Evolutionary conservation across 2,888 invertebrate genomes (phyloP), one percentile per base, ranked within the genome.

Genomic region (Parnassius orleans): DNA sequence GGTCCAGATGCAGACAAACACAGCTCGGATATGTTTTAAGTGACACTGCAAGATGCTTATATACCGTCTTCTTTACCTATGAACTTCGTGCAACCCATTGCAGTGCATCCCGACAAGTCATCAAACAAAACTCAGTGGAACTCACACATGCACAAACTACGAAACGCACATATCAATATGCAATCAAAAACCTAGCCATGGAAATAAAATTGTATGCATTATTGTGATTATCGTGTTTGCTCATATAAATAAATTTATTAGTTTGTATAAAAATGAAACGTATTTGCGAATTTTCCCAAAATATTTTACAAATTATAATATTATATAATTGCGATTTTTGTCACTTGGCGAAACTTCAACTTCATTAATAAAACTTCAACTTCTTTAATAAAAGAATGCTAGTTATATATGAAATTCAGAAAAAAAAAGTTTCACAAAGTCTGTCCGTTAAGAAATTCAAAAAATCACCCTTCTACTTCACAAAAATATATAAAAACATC

Each of bases 41-140:
- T 86, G 90, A 86, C 87, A 91, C 83, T 75, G 88, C 80, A 81
- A 78, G 79, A 78, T 76, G 84, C 84, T 91, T 91, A 90, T 91
- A 91, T 90, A 90, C 83, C 77, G 73, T 69, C 78, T 77, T 78
- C 81, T 84, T 90, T 91, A 91, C 90, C 90, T 90, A 85, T 90
- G 90, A 90, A 90, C 90, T 89, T 90, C 84, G 84, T 75, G 74
- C 84, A 86, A 86, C 87, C 86, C 74, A 75, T 19, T 69, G 80
- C 72, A 67, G 82, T 76, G 79, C 84, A 86, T 88, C 88, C 84
- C 77, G 74, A 67, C 78, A 75, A 79, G 75, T 72, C 80, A 81
- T 81, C 80, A 78, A 68, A 69, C 67, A 57, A 53, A 57, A 55
- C 0, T 12, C 46, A 46, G 12, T n/a, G 12, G 5, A 11, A 33